Base-by-base conservation (phyloP, 2,113 vertebrate genomes). In the Cyphomyrus plagiostoma region DNA sequence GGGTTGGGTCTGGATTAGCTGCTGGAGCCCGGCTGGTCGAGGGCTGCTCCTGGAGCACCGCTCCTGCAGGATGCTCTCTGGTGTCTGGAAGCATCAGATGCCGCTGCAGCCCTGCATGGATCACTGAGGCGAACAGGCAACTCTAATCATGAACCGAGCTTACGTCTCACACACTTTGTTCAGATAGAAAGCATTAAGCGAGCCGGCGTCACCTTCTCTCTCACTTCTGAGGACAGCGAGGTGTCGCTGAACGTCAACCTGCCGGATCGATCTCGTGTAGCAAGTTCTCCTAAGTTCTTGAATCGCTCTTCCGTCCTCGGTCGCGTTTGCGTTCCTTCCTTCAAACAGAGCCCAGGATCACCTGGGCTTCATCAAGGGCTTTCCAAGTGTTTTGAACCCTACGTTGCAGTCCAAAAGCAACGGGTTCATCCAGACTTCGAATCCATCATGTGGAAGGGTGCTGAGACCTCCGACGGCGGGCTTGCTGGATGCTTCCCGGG, bases 381-480 rank as follows among this genome's bases (percentile, higher is more conserved):
- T 50, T 30, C 45, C 85, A 19, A 52, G 50, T 19, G 19, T 15
- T 35, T 53, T 26, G 10, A 23, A 84, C 42, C 42, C 4, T 48
- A 39, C 85, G 48, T 30, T 53, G 87, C n/a, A 90, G 89, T 88
- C 45, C 90, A 92, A 89, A 90, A 90, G 91, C 91, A 93, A 94
- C 87, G 89, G 89, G 89, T 88, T 91, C 86, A 90, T 92, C 92
- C 85, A 83, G 91, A 88, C 91, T 92, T 87, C 92, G 90, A 93
- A 93, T 91, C 91, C n/a, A 91, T 91, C 93, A 98, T 98, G 97
- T 95, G 96, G 92, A 94, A 94, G 93, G 96, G 96, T 89, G 94
- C 95, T 92, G 95, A 95, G 88, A 96, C 96, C 91, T 96, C 95
- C 91, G 95, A 95, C 91, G 92, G 96, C 92, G 95, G 96, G 93